A percentile compares a stretch with the other conserved stretches of the same genome.
These are phyloP conservation scores for Merops nubicus DNA, from an alignment of 2,113 vertebrate genomes.

Conservation along the genomic window DNA sequence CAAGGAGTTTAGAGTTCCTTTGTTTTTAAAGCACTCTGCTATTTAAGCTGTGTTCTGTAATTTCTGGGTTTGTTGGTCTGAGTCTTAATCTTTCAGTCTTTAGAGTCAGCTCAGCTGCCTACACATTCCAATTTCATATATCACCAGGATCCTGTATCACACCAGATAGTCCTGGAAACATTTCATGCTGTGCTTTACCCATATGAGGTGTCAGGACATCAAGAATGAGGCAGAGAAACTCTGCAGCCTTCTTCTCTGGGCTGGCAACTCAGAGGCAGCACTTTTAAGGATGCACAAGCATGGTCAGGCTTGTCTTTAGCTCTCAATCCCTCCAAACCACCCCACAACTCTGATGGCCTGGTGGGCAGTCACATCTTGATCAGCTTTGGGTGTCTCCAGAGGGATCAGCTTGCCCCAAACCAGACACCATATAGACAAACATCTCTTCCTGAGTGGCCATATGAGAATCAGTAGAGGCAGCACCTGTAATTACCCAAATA, in stretches of 20 bases:
- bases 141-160: not conserved
- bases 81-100: not conserved
- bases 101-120: not conserved
- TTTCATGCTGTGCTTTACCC: not conserved
- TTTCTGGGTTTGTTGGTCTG: not conserved
- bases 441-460: not conserved
- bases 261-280: not conserved
- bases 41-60: not conserved
- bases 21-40: not conserved
- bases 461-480: not conserved
- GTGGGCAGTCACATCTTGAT: not conserved
- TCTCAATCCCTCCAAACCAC: not conserved
- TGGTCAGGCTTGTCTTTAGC: not conserved
- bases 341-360: no score
- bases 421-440: fast-evolving
- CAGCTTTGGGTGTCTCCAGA: not conserved
- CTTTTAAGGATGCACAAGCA: not conserved
- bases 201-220: not conserved
- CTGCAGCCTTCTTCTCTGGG: not conserved
- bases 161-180: not conserved
- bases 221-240: not conserved
- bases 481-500: not conserved
- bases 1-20: not conserved
- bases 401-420: not conserved
- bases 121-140: not conserved